These are phyloP conservation scores for Marcusenius ussheri DNA, from an alignment of 2,113 vertebrate species.

Conservation along the genomic window DNA sequence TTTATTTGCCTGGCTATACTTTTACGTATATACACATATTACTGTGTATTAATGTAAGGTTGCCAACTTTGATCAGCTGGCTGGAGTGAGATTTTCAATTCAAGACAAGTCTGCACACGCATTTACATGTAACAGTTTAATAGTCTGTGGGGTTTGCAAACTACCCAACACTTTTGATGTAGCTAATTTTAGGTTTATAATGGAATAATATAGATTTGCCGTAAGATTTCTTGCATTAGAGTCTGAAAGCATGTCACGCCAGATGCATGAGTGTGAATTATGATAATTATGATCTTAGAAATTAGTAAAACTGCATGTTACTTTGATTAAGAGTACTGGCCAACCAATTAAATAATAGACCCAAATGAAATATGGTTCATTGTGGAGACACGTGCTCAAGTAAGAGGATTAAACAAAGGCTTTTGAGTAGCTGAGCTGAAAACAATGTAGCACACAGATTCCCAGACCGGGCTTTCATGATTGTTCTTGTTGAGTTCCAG, in stretches of 20 bases:
- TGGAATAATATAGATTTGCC: not conserved
- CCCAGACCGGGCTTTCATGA: not conserved
- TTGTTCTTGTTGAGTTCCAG: not conserved
- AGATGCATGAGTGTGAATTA: not conserved
- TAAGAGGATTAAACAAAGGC: conserved; percentile 3
- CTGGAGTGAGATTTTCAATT: not conserved
- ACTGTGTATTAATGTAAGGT: not conserved
- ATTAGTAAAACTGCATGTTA: not conserved
- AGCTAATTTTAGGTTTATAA: not conserved
- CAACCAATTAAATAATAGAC: not conserved
- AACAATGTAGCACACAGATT: not conserved
- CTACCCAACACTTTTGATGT: not conserved
- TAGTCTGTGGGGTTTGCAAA: not conserved
- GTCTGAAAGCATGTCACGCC: not conserved
- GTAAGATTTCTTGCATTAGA: not conserved
- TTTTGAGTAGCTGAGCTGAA: not conserved
- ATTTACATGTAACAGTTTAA: not conserved
- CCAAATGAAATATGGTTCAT: not conserved
- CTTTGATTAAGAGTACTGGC: not conserved
- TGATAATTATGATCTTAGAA: not conserved
- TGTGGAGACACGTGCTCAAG: not conserved
- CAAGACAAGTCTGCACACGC: not conserved
- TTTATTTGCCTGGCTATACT: not conserved
- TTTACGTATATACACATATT: not conserved
- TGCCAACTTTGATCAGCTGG: not conserved